Conservation (phyloP, 2,113 vertebrate species). For the Balaeniceps rex region DNA sequence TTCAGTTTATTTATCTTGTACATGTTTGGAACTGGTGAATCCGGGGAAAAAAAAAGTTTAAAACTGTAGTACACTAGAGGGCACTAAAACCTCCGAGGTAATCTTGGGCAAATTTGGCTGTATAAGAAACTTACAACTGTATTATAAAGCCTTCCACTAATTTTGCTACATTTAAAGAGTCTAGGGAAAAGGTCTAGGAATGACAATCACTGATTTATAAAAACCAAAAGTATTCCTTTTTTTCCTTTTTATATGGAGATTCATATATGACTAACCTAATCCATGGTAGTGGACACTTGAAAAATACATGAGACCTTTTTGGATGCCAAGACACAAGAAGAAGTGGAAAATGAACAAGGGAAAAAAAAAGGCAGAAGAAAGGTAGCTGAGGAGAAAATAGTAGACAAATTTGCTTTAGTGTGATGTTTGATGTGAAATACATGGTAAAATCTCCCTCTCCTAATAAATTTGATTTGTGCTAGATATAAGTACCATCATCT, state of each 20-base stretch:
- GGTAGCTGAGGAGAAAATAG: not conserved
- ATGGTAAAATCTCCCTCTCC: not conserved
- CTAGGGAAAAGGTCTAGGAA: not conserved
- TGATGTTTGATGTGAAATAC: not conserved
- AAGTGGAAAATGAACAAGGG: not conserved
- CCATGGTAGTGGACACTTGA: not conserved
- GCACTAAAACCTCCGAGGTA: conserved; percentile 48
- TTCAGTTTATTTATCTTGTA: not conserved
- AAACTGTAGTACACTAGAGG: conserved; percentile 61
- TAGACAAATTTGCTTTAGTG: not conserved
- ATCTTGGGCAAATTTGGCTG: not conserved
- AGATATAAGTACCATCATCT: not conserved
- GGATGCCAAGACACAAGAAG: not conserved
- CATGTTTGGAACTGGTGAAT: not conserved
- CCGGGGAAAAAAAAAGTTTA: not conserved
- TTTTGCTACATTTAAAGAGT: not conserved
- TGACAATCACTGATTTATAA: not conserved
- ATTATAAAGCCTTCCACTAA: not conserved
- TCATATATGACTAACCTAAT: not conserved
- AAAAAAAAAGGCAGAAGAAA: not conserved
- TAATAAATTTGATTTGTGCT: not conserved
- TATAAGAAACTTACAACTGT: not conserved
- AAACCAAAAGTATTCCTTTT: not conserved
- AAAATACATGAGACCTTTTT: not conserved
- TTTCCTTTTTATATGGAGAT: not conserved